A percentile compares a stretch with the other conserved stretches of the same genome.
These are phyloP conservation scores for Pachypeltis micranthus DNA, from an alignment of 1,140 invertebrate species.

Conservation along the genomic window DNA sequence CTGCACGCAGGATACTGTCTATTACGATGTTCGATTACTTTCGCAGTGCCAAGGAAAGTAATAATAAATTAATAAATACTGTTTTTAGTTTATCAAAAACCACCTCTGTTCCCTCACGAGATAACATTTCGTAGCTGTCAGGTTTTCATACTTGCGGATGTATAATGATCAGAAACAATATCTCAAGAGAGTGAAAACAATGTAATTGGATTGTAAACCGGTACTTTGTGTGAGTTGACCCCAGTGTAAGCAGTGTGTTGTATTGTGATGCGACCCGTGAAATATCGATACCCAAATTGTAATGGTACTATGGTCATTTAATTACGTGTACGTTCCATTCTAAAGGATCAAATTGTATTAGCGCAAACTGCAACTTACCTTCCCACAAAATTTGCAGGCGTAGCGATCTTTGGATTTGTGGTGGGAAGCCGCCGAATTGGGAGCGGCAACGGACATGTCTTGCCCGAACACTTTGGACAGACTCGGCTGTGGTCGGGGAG, in stretches of 20 bases:
- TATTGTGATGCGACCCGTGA: too few species aligned
- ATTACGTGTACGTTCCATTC: not conserved
- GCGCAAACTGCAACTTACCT: slow-evolving; percentile 36
- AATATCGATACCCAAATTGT: not conserved
- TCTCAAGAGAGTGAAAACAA: not conserved
- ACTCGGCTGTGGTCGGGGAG: slow-evolving; percentile 28
- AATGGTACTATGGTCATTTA: not conserved
- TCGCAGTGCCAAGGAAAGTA: too few species aligned
- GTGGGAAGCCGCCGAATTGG: slow-evolving; percentile 32
- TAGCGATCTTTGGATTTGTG: slow-evolving; percentile 62
- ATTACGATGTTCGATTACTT: too few species aligned
- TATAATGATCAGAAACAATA: too few species aligned
- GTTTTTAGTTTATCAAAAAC: not conserved
- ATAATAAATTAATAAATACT: not conserved
- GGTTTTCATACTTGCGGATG: too few species aligned
- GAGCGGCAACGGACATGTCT: slow-evolving; percentile 37
- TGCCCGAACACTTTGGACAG: slow-evolving; percentile 24
- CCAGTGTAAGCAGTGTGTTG: not conserved
- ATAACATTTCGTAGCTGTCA: not conserved
- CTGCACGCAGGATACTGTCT: not conserved
- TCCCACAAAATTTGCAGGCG: slow-evolving; percentile 96
- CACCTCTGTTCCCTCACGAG: not conserved
- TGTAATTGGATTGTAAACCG: not conserved
- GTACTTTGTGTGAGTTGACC: not conserved
- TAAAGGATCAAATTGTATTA: not conserved